These are phyloP conservation scores for Zoroaster sp. DNA, from an alignment of 53 echinoderm and acorn worm species.

Conservation along the genomic window DNA sequence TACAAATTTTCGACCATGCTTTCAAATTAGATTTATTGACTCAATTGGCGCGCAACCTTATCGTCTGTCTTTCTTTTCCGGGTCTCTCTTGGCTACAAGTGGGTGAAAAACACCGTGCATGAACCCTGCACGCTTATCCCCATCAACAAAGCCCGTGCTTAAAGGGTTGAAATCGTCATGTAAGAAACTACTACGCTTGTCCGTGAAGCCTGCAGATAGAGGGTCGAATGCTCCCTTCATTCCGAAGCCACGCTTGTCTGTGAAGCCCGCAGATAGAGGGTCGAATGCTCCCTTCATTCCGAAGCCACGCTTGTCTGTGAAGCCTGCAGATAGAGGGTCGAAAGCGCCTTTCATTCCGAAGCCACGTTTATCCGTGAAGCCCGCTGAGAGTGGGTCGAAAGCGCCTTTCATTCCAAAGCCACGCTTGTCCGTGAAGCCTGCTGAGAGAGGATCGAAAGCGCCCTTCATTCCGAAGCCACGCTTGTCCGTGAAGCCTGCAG, in stretches of 20 bases:
- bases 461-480: not conserved
- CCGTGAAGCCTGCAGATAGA: slow-evolving; percentile 37
- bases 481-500: slow-evolving; percentile 35
- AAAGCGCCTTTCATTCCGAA: not conserved
- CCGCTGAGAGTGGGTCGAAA: slow-evolving; percentile 30
- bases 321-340: slow-evolving; percentile 39
- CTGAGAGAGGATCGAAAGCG: slow-evolving; percentile 15
- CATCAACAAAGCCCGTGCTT: slow-evolving; percentile 33
- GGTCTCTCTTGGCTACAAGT: not conserved
- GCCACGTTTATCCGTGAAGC: slow-evolving; percentile 37
- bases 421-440: slow-evolving; percentile 20
- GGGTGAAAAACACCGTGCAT: slow-evolving; percentile 1
- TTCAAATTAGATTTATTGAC: not conserved
- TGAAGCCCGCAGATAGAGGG: slow-evolving; percentile 39
- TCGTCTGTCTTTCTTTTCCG: slow-evolving; percentile 30
- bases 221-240: slow-evolving; percentile 17
- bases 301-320: slow-evolving; percentile 46
- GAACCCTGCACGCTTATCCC: not conserved
- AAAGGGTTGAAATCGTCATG: not conserved
- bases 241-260: slow-evolving; percentile 23
- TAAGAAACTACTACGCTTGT: slow-evolving; percentile 36
- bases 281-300: not conserved
- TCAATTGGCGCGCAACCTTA: not conserved
- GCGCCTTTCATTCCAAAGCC: not conserved
- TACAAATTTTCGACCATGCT: slow-evolving; percentile 6